phyloP scores from a whole-genome alignment of 1,140 invertebrate species.

The Eumeta japonica region DNA sequence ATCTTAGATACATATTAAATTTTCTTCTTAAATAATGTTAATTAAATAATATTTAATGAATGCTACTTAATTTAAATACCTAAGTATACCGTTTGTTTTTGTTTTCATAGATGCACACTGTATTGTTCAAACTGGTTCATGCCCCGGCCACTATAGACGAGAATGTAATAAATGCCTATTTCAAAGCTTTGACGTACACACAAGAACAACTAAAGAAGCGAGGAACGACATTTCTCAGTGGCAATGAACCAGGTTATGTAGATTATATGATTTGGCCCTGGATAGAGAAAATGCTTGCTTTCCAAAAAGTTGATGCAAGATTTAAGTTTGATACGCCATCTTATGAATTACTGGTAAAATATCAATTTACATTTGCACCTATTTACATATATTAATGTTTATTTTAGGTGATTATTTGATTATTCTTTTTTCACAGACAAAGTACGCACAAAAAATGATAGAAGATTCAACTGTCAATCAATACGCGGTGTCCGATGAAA shows the following conservation, averaged over 20 bases:
- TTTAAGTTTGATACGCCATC: conserved; percentile 20
- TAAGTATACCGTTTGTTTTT: background rate
- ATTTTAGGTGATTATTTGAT: conserved; percentile 2
- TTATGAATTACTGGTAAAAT: conserved; percentile 29
- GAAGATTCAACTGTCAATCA: conserved; percentile 32
- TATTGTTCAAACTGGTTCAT: conserved; percentile 25
- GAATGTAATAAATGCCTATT: conserved; percentile 19
- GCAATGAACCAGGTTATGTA: conserved; percentile 73
- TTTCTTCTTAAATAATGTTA: background rate
- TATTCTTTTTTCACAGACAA: conserved; percentile 20
- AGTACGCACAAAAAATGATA: conserved; percentile 31
- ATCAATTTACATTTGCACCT: too few relatives aligned
- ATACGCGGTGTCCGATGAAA: conserved; percentile 26
- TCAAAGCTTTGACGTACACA: conserved; percentile 22
- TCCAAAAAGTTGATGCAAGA: conserved; percentile 21
- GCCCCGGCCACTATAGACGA: conserved; percentile 23
- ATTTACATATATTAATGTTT: too few relatives aligned
- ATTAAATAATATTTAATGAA: too few relatives aligned
- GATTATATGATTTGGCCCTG: conserved; percentile 91
- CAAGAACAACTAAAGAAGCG: conserved; percentile 56
- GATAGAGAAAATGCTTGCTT: conserved; percentile 68
- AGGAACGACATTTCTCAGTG: conserved; percentile 68
- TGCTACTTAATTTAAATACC: background rate
- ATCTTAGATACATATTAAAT: background rate
- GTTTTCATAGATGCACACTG: conserved; percentile 24